These are phyloP conservation scores for Rhaphigaster nebulosa DNA, from an alignment of 2,888 invertebrate species.

Conservation along the genomic window DNA sequence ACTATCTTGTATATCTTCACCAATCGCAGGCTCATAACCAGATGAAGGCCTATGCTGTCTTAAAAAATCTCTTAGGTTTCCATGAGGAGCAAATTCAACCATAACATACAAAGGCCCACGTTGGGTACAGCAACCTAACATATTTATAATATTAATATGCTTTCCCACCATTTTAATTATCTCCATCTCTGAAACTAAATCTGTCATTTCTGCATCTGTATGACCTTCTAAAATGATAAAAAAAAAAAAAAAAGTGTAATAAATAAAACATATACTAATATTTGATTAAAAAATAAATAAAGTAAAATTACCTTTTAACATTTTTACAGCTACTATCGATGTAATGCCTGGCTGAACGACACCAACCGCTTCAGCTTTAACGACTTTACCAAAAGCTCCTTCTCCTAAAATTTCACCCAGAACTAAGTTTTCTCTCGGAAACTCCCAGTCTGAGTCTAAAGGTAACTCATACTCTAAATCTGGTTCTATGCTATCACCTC, in stretches of 20 bases:
- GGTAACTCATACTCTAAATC: conserved; percentile 95
- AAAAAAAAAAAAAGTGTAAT: not conserved
- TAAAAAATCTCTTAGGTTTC: conserved; percentile 94
- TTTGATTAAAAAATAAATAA: not conserved
- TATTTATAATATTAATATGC: conserved; percentile 97
- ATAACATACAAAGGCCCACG: conserved; percentile 90
- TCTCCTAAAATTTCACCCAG: conserved; percentile 92
- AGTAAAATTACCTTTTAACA: conserved; percentile 85
- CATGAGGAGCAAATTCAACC: conserved; percentile 90
- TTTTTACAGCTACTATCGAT: conserved; percentile 95
- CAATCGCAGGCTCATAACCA: conserved; percentile 79
- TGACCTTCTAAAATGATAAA: conserved; percentile 91
- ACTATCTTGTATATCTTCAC: conserved; percentile 75
- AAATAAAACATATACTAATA: too few relatives aligned
- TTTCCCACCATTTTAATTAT: conserved; percentile 99
- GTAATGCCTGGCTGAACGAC: conserved; percentile 78
- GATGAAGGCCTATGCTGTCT: conserved; percentile 84
- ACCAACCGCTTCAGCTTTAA: conserved; percentile 87
- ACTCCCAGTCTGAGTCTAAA: conserved; percentile 95
- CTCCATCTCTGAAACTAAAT: conserved; percentile 97
- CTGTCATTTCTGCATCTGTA: conserved; percentile 96
- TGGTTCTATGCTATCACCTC: conserved; percentile 76
- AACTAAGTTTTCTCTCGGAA: conserved; percentile 82
- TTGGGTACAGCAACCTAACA: conserved; percentile 97
- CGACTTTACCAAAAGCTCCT: conserved; percentile 97